Base-by-base conservation (phyloP, 2,113 vertebrate species). In the Gallinago paraguaiae region DNA sequence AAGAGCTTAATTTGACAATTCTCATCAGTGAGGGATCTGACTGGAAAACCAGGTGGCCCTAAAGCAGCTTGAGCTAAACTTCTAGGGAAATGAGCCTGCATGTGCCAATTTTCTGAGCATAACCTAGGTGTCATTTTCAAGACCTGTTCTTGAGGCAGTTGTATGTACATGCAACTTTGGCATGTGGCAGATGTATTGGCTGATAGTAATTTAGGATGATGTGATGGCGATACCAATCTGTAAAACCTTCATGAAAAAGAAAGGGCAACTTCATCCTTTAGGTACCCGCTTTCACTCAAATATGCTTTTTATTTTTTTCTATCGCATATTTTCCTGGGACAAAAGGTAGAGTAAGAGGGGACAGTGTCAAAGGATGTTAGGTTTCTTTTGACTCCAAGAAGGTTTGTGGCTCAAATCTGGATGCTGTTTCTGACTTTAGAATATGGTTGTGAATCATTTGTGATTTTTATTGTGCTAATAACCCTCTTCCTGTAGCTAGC, bases 1-100 rank as follows among this genome's bases (percentile, higher is more conserved):
- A 93, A 96, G 85, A 94, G 68, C 70, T 87, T 86, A 88, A 89
- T 96, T 92, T 75, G 86, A 67, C 89, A 93, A 23, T 83, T 94
- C 94, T 94, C 86, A 86, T 95, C 67, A 79, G 80, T 3, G 7
- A 78, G 64, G 56, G 28, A 68, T 63, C 71, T 94, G 72, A 88
- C 68, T 92, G 84, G 88, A 80, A 85, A 84, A 74, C 71, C 95
- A 92, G 89, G 81, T 97, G 93, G 69, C 82, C 72, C 67, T 59
- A 85, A 82, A 87, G 88, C 67, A 89, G 54, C 79, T 61, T 56
- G 54, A 91, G 80, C 65, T 88, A 20, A 96, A 93, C 77, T 71
- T 72, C 5, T 17, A 25, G 50, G 13, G 43, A 72, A 81, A 15
- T 9, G 57, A 92, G 74, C 17, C 23, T 57, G 54, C 12, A 41